Evolutionary conservation across 1,140 invertebrate genomes (phyloP).

Genomic region (Aphidius ervi): DNA sequence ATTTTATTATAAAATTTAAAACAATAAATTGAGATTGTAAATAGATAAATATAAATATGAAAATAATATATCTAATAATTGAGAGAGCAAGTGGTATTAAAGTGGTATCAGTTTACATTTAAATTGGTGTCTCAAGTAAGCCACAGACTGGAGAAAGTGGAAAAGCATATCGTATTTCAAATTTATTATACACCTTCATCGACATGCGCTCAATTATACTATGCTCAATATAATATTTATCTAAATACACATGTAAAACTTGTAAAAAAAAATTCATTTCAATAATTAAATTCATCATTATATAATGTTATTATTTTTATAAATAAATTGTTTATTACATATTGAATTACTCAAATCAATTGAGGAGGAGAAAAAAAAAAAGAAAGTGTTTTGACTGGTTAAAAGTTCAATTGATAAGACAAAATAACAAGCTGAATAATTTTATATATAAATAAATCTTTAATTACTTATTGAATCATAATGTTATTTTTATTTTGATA

Average conservation of each 20-base stretch:
- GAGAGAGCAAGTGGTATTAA: not conserved
- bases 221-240: slow-evolving; percentile 16
- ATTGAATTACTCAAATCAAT: not conserved
- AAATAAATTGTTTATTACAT: not conserved
- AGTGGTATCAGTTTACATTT: not conserved
- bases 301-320: no score
- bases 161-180: slow-evolving; percentile 26
- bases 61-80: not conserved
- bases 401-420: not conserved
- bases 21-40: not conserved
- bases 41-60: not conserved
- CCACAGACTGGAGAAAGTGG: slow-evolving; percentile 23
- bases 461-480: not conserved
- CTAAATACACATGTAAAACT: slow-evolving; percentile 1
- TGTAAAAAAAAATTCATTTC: not conserved
- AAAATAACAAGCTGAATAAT: slow-evolving; percentile 3
- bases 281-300: not conserved
- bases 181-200: slow-evolving; percentile 21
- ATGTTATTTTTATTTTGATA: not conserved
- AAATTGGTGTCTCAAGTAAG: not conserved
- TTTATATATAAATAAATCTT: no score
- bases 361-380: no score
- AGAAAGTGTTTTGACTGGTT: not conserved
- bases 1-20: slow-evolving; percentile 11
- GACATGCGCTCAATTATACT: slow-evolving; percentile 14